Conservation (phyloP, 1,140 invertebrate species). For the Drosophila cardini region DNA sequence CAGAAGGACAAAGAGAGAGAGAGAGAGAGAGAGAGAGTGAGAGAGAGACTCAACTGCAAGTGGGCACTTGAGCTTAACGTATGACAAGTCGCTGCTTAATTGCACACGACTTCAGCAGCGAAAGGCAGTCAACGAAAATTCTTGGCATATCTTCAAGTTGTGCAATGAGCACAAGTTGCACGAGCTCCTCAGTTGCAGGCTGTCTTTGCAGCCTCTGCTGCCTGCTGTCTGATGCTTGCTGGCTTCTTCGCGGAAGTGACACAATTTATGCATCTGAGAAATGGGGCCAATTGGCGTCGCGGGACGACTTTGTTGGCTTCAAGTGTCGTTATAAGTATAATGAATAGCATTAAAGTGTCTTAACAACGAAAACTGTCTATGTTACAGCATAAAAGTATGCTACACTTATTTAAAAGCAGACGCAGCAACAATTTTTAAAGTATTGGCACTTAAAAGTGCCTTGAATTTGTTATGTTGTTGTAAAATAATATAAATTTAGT, state of each 20-base stretch:
- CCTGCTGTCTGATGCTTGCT: no score
- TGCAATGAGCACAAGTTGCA: not conserved
- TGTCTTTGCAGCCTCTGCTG: not conserved
- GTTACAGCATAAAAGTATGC: constrained; percentile 4
- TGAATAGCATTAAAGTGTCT: constrained; percentile 10
- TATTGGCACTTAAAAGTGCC: no score
- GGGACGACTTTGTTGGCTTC: constrained; percentile 14
- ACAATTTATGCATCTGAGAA: constrained; percentile 61
- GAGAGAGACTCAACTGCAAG: constrained; percentile 24
- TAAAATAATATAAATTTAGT: no score
- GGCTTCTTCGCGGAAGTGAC: constrained; percentile 63
- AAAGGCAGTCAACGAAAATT: not conserved
- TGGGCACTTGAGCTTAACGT: constrained; percentile 76
- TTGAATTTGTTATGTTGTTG: no score
- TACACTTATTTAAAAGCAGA: not conserved
- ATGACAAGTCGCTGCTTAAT: constrained; percentile 77
- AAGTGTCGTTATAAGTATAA: constrained; percentile 30
- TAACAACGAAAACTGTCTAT: not conserved
- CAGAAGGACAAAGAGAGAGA: constrained; percentile 8
- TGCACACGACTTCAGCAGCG: constrained; percentile 46
- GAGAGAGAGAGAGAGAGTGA: no score
- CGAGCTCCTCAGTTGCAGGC: not conserved
- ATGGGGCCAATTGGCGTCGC: constrained; percentile 52
- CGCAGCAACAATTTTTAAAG: not conserved
- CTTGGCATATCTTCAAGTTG: constrained; percentile 14